Conservation (phyloP, 2,797 vertebrate species). For the Furcifer pardalis region DNA sequence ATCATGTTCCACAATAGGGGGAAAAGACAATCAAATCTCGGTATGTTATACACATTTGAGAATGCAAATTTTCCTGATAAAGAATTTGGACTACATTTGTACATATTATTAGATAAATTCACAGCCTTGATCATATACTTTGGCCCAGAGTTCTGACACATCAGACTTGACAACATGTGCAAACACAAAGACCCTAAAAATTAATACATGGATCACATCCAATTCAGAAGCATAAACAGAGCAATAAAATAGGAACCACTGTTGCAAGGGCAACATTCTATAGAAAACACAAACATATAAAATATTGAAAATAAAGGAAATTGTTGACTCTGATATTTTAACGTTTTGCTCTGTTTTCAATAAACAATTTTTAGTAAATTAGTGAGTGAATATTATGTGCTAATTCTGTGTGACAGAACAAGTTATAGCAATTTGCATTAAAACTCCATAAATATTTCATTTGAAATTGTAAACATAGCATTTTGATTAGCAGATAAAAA, state of each 20-base stretch:
- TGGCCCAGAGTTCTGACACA: background rate
- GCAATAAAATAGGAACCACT: slow-evolving; percentile 50
- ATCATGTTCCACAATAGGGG: too few species aligned
- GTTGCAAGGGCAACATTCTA: slow-evolving; percentile 54
- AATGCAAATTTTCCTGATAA: background rate
- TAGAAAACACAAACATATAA: slow-evolving; percentile 41
- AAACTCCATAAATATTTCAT: slow-evolving; percentile 57
- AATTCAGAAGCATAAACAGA: slow-evolving; percentile 14
- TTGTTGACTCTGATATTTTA: slow-evolving; percentile 67
- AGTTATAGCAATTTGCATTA: slow-evolving; percentile 62
- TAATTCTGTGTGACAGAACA: slow-evolving; percentile 49
- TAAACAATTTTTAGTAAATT: too few species aligned
- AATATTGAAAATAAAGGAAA: slow-evolving; percentile 53
- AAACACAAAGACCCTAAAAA: slow-evolving; percentile 7
- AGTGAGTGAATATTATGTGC: slow-evolving; percentile 33
- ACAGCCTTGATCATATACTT: background rate
- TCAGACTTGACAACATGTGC: too few species aligned
- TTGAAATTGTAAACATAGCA: slow-evolving; percentile 36
- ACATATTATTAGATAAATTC: background rate
- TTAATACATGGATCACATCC: slow-evolving; percentile 22
- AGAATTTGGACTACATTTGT: background rate
- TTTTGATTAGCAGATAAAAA: slow-evolving; percentile 23
- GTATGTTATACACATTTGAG: background rate
- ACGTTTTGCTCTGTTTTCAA: slow-evolving; percentile 67
- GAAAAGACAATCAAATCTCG: background rate